Conservation (phyloP, 2,888 invertebrate genomes). For the Microdon myrmicae region DNA sequence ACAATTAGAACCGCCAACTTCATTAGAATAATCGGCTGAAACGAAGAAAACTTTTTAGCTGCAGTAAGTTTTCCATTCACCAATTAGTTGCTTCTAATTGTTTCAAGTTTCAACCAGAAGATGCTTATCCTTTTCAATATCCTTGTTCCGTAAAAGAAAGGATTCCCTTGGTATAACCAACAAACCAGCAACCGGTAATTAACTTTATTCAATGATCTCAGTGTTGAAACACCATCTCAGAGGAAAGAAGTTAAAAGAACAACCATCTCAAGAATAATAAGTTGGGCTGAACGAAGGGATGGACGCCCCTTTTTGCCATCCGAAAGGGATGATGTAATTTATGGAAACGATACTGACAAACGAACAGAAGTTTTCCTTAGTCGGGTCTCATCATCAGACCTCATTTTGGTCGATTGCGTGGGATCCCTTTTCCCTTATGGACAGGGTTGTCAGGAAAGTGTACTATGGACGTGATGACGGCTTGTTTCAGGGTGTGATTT, state of each 20-base stretch:
- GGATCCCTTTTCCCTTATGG: slow-evolving; percentile 18
- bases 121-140: slow-evolving; percentile 32
- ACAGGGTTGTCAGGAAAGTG: slow-evolving; percentile 10
- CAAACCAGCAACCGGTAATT: slow-evolving; percentile 47
- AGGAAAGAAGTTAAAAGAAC: slow-evolving; percentile 32
- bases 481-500: slow-evolving; percentile 60
- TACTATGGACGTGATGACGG: slow-evolving; percentile 47
- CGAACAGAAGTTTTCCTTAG: slow-evolving; percentile 35
- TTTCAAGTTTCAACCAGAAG: slow-evolving; percentile 40
- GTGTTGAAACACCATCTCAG: background rate
- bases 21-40: slow-evolving; percentile 48
- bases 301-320: slow-evolving; percentile 26
- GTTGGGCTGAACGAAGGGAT: slow-evolving; percentile 17
- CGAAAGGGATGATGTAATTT: slow-evolving; percentile 46
- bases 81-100: slow-evolving; percentile 51
- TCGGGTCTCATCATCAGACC: slow-evolving; percentile 10
- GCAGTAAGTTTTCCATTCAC: slow-evolving; percentile 44
- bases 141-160: slow-evolving; percentile 7
- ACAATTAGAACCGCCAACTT: slow-evolving; percentile 50
- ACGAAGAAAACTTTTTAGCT: slow-evolving; percentile 40
- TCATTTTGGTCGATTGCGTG: slow-evolving; percentile 5
- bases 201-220: slow-evolving; percentile 48
- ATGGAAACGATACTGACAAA: slow-evolving; percentile 30
- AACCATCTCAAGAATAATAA: slow-evolving; percentile 38
- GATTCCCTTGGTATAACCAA: slow-evolving; percentile 21